Evolutionary conservation across 2,113 vertebrate species (phyloP), one percentile per base, ranked within the genome.

Genomic region (Calidris pugnax): DNA sequence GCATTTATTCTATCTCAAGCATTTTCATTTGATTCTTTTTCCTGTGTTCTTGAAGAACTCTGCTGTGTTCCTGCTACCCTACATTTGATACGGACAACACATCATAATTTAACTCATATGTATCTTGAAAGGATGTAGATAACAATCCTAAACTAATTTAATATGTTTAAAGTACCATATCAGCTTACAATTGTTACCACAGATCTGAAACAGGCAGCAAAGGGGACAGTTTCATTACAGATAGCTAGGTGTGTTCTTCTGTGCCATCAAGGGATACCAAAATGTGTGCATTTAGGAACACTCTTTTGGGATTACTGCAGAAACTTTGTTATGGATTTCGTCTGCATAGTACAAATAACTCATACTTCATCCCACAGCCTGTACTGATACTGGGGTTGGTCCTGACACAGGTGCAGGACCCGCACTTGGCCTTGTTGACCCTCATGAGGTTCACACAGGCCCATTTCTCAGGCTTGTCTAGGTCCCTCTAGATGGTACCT

Each of bases 191-290:
- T 10, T 74, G 5, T 63, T 87, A 48, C 35, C 11, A 53, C 3
- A 67, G 28, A 22, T 66, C 28, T 81, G 37, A 85, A 63, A 0
- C 0, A 0, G 24, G 18, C 22, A 73, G 30, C 0, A 0, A 82
- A 45, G 7, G 4, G 11, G 21, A 72, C 4, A 57, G 6, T 68
- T 89, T 73, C 17, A 22, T 30, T 66, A 83, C n/a, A 50, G 56
- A 9, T 30, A 76, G 1, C 14, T 72, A 10, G 20, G 4, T 1
- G 1, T 4, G 2, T 66, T 77, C 32, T 71, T 6, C 59, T 74
- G 26, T 72, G 23, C 12, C 24, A 55, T 66, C 22, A 74, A 59
- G 37, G 20, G 5, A 23, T 69, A n/a, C 6, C 0, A 6, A 79
- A 87, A 66, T 6, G 6, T 17, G 3, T 74, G 4, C 4, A 4